Evolutionary conservation across 2,113 vertebrate species (phyloP).

Genomic region (Lathamus discolor): DNA sequence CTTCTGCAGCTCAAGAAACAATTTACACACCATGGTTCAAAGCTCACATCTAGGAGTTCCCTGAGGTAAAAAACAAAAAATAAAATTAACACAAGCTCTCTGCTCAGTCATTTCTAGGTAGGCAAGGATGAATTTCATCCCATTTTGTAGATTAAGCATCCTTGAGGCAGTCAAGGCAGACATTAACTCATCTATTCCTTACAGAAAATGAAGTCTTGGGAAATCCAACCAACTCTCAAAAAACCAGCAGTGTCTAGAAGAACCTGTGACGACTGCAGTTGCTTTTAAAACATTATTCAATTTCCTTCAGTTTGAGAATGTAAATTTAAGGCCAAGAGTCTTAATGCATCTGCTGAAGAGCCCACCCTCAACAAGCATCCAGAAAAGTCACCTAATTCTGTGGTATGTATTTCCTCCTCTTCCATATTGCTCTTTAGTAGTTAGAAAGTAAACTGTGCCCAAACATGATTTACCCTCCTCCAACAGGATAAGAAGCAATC

Average conservation of each 20-base stretch:
- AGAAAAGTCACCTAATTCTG: neutral
- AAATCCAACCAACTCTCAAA: neutral
- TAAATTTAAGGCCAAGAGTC: neutral
- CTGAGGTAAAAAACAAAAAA: neutral
- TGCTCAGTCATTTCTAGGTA: neutral
- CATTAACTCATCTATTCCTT: neutral
- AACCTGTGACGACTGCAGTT: neutral
- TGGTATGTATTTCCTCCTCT: neutral
- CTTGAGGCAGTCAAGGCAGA: neutral
- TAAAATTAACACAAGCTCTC: neutral
- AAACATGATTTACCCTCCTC: neutral
- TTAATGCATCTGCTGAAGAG: neutral
- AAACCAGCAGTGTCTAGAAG: neutral
- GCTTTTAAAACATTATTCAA: neutral
- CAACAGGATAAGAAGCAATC: neutral
- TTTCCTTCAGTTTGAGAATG: neutral
- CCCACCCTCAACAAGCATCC: neutral
- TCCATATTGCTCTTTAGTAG: neutral
- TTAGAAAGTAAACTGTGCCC: neutral
- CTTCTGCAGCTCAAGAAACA: neutral
- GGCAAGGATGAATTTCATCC: neutral
- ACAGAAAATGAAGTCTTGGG: neutral
- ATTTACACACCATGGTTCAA: neutral
- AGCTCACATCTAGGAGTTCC: neutral
- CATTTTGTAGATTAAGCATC: neutral